These are phyloP conservation scores for Amblyopsis rosae DNA, from an alignment of 2,113 vertebrate genomes.

Conservation along the genomic window DNA sequence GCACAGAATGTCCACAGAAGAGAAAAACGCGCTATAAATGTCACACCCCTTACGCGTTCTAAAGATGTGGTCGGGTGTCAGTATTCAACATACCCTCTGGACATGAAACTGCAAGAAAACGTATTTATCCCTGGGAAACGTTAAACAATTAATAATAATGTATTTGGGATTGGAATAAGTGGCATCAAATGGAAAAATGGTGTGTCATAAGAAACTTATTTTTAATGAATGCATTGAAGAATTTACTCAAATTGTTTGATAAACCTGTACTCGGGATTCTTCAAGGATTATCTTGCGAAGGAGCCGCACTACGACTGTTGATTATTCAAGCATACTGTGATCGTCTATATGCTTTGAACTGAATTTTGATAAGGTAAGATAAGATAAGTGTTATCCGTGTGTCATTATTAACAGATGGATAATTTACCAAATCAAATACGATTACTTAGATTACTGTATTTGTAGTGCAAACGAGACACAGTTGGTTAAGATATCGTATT, in stretches of 20 bases:
- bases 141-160: no score
- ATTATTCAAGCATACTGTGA: conserved; percentile 16
- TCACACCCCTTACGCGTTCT: background rate
- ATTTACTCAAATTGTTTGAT: conserved; percentile 15
- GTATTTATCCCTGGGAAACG: background rate
- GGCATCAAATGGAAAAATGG: conserved; percentile 2
- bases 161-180: background rate
- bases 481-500: no score
- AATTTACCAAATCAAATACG: background rate
- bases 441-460: background rate
- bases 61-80: conserved; percentile 8
- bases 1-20: conserved; percentile 2
- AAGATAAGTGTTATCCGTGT: no score
- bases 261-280: conserved; percentile 1
- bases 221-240: conserved; percentile 6
- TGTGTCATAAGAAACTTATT: background rate
- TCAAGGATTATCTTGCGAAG: conserved; percentile 7
- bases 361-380: no score
- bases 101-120: background rate
- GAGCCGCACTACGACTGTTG: background rate
- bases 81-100: conserved; percentile 1
- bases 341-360: background rate
- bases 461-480: no score
- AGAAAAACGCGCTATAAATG: conserved; percentile 39
- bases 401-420: background rate